Evolutionary conservation across 2,888 invertebrate genomes (phyloP).

Genomic region (Acanthoscelides obtectus): DNA sequence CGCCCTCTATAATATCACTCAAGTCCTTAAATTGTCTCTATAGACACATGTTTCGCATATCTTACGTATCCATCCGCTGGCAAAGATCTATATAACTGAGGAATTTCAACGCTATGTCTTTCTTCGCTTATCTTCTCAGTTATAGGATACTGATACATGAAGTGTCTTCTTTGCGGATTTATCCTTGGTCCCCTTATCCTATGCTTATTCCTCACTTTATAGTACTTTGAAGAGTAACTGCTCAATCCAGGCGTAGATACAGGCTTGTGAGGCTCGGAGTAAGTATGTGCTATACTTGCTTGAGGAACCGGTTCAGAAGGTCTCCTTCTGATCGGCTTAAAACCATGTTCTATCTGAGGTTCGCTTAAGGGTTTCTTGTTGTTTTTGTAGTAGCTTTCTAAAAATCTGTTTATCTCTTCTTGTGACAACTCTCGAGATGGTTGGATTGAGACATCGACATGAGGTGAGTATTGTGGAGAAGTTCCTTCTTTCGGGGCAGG

Average conservation of each 20-base stretch:
- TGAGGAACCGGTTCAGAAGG: slow-evolving; percentile 21
- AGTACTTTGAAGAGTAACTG: slow-evolving; percentile 41
- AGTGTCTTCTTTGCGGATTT: slow-evolving; percentile 1
- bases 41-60: slow-evolving; percentile 28
- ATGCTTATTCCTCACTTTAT: not conserved
- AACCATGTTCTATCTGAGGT: slow-evolving; percentile 33
- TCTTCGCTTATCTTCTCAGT: slow-evolving; percentile 13
- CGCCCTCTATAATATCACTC: not conserved
- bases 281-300: slow-evolving; percentile 32
- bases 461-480: slow-evolving; percentile 9
- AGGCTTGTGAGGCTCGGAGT: slow-evolving; percentile 43
- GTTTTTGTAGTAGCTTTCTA: slow-evolving; percentile 29
- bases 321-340: slow-evolving; percentile 33
- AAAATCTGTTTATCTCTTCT: slow-evolving; percentile 29
- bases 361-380: slow-evolving; percentile 17
- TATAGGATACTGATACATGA: slow-evolving; percentile 12
- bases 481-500: slow-evolving; percentile 6
- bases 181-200: not conserved
- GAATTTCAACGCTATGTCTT: slow-evolving; percentile 22
- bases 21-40: not conserved
- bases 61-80: slow-evolving; percentile 25
- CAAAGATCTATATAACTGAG: slow-evolving; percentile 25
- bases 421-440: slow-evolving; percentile 30
- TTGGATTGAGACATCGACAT: slow-evolving; percentile 10
- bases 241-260: slow-evolving; percentile 50